Conservation (phyloP, 2,888 invertebrate genomes). For the Andrena dorsata region DNA sequence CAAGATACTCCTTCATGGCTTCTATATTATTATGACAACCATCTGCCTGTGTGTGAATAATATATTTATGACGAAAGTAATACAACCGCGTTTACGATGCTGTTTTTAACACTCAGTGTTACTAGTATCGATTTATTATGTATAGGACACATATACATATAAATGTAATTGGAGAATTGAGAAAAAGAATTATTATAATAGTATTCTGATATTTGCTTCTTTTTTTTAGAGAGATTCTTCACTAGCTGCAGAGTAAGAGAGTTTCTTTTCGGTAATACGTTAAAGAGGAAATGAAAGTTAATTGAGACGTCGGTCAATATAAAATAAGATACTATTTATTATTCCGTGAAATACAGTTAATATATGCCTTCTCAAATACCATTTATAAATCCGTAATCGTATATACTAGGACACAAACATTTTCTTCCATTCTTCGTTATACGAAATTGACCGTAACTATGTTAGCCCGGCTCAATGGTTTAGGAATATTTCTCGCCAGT, state of each 20-base stretch:
- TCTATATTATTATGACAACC: constrained; percentile 31
- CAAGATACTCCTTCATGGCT: constrained; percentile 25
- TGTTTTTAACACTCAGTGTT: constrained; percentile 32
- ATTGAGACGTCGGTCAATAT: constrained; percentile 74
- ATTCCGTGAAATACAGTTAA: constrained; percentile 81
- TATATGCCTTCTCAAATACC: constrained; percentile 76
- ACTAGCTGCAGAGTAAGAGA: constrained; percentile 8
- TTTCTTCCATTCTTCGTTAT: constrained; percentile 37
- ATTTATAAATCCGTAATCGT: constrained; percentile 73
- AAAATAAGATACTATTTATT: constrained; percentile 82
- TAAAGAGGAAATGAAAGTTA: constrained; percentile 60
- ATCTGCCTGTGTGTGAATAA: constrained; percentile 58
- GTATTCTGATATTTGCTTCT: constrained; percentile 63
- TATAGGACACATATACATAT: constrained; percentile 32
- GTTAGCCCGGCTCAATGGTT: constrained; percentile 18
- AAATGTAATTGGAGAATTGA: constrained; percentile 42
- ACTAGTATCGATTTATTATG: constrained; percentile 28
- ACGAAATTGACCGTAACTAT: constrained; percentile 21
- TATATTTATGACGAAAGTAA: constrained; percentile 70
- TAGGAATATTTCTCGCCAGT: constrained; percentile 17
- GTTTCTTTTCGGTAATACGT: constrained; percentile 33
- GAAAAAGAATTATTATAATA: constrained; percentile 4
- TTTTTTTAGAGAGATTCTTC: constrained; percentile 49
- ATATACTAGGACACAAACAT: constrained; percentile 70
- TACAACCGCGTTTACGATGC: constrained; percentile 37